Percentiles rank a stretch among this genome's conserved stretches.
phyloP scores from a whole-genome alignment of 2,113 vertebrate species.

The Hemibates koningsi region DNA sequence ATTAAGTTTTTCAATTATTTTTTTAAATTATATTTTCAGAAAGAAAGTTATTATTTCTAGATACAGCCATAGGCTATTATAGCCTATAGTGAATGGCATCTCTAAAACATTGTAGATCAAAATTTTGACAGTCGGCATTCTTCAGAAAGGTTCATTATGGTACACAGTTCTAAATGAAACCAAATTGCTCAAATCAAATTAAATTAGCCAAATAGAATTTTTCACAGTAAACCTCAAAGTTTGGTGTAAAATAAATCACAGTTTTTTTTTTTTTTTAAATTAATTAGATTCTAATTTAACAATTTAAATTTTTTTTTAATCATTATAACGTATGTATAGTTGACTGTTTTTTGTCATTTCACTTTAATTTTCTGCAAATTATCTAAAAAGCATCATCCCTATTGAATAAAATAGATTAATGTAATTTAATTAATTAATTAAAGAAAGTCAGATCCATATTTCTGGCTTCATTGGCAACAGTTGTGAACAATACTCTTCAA shows the following conservation, averaged over 20 bases:
- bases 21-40: accelerated
- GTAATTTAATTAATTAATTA: neutral
- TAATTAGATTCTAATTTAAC: neutral
- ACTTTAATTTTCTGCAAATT: neutral
- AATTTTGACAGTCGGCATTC: neutral
- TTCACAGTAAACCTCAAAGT: neutral
- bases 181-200: neutral
- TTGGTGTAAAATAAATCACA: neutral
- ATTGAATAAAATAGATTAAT: neutral
- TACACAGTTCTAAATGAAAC: neutral
- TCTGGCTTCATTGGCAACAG: neutral
- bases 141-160: accelerated
- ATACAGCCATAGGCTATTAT: neutral
- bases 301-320: neutral
- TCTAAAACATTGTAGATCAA: neutral
- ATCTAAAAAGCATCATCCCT: neutral
- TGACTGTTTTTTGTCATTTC: neutral
- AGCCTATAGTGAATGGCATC: neutral
- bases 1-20: neutral
- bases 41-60: neutral
- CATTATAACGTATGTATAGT: neutral
- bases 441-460: neutral
- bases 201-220: neutral
- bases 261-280: accelerated
- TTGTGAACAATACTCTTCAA: neutral